Conservation (phyloP, 2,888 invertebrate species). For the Microctonus brassicae region DNA sequence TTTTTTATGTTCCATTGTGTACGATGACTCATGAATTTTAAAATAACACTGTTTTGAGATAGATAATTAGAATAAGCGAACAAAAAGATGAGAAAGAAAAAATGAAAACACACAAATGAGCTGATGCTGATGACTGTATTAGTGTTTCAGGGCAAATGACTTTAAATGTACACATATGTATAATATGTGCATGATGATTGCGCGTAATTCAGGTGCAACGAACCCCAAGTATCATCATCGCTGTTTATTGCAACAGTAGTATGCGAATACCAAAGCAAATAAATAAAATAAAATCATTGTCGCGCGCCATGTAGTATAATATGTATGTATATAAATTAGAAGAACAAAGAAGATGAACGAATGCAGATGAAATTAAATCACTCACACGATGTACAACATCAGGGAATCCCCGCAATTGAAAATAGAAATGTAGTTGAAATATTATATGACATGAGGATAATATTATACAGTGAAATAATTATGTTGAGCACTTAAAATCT, state of each 20-base stretch:
- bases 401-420: conserved; percentile 43
- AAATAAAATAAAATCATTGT: background rate
- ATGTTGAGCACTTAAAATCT: background rate
- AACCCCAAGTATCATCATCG: background rate
- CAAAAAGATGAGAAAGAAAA: background rate
- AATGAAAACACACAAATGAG: too few relatives aligned
- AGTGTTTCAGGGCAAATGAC: background rate
- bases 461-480: conserved; percentile 13
- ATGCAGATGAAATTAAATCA: conserved; percentile 1
- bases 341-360: conserved; percentile 32
- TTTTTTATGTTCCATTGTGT: background rate
- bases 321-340: too few relatives aligned
- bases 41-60: background rate
- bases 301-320: background rate
- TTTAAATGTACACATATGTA: background rate
- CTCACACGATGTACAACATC: conserved; percentile 14
- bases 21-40: background rate
- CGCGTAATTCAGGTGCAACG: conserved; percentile 7
- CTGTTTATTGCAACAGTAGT: background rate
- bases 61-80: background rate
- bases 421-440: conserved; percentile 37
- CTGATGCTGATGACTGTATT: background rate
- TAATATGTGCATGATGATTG: background rate
- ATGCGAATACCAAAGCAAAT: background rate
- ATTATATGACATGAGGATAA: conserved; percentile 5